phyloP scores from a whole-genome alignment of 1,140 invertebrate species.

The Drosophila melanica region DNA sequence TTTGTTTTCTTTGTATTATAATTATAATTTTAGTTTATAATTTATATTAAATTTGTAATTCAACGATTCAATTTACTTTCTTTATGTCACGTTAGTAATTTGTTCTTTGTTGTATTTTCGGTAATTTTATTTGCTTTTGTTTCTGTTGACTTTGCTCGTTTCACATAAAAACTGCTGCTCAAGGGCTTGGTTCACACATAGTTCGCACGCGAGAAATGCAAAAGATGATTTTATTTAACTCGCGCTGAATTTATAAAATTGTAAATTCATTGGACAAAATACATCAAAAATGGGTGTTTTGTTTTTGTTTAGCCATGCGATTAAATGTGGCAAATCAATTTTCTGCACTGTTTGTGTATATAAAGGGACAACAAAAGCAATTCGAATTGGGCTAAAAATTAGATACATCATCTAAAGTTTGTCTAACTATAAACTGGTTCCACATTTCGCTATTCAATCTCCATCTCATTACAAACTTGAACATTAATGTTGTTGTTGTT shows the following conservation, averaged over 20 bases:
- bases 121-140: slow-evolving; percentile 10
- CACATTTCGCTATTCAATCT: slow-evolving; percentile 24
- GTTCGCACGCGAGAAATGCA: slow-evolving; percentile 29
- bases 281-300: slow-evolving; percentile 36
- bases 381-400: slow-evolving; percentile 77
- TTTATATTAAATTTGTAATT: slow-evolving; percentile 75
- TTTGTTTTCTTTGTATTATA: slow-evolving; percentile 59
- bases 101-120: slow-evolving; percentile 20
- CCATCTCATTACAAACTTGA: slow-evolving; percentile 31
- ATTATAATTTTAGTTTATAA: slow-evolving; percentile 57
- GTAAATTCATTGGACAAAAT: slow-evolving; percentile 48
- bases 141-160: slow-evolving; percentile 60
- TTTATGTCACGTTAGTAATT: slow-evolving; percentile 43
- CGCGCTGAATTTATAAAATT: slow-evolving; percentile 18
- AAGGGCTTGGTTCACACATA: slow-evolving; percentile 42
- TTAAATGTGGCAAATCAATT: slow-evolving; percentile 52
- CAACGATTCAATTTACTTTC: slow-evolving; percentile 75
- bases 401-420: slow-evolving; percentile 73
- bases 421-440: slow-evolving; percentile 72
- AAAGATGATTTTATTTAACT: slow-evolving; percentile 12
- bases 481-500: slow-evolving; percentile 20
- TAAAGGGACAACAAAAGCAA: slow-evolving; percentile 69
- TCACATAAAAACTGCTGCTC: slow-evolving; percentile 50
- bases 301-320: slow-evolving; percentile 39
- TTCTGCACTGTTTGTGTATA: slow-evolving; percentile 20